Conservation (phyloP, 2,888 invertebrate genomes). For the Troides oblongomaculatus region DNA sequence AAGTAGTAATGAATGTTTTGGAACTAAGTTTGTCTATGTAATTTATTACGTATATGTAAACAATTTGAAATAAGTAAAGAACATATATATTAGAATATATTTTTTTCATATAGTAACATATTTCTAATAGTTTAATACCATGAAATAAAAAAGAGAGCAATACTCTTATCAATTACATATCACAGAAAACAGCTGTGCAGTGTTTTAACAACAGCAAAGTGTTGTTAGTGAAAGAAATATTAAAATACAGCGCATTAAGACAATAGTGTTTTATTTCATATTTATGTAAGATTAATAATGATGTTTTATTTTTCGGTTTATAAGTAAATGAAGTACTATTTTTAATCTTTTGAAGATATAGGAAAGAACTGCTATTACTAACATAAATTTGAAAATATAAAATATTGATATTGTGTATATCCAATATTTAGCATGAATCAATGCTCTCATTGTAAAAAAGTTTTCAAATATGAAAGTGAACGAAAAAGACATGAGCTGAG, state of each 20-base stretch:
- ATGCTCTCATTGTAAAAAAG: slow-evolving; percentile 59
- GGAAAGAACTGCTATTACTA: neutral
- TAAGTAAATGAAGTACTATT: neutral
- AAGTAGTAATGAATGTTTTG: too few species aligned
- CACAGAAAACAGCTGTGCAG: too few species aligned
- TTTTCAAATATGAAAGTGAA: slow-evolving; percentile 69
- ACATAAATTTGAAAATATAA: too few species aligned
- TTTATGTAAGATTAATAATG: neutral
- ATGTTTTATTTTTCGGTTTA: neutral
- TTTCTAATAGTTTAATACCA: too few species aligned
- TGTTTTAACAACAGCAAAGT: neutral
- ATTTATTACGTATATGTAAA: too few species aligned
- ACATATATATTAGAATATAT: too few species aligned
- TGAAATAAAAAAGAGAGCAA: too few species aligned
- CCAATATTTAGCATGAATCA: slow-evolving; percentile 35
- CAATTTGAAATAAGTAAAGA: too few species aligned
- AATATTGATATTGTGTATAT: neutral
- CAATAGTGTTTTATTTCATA: neutral
- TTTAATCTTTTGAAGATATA: neutral
- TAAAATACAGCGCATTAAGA: too few species aligned
- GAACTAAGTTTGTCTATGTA: too few species aligned
- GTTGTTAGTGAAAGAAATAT: neutral
- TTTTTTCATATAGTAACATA: too few species aligned
- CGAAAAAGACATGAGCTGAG: slow-evolving; percentile 66
- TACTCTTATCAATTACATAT: too few species aligned